Evolutionary conservation across 1,140 invertebrate genomes (phyloP).

Genomic region (Lepidotrigona ventralis): DNA sequence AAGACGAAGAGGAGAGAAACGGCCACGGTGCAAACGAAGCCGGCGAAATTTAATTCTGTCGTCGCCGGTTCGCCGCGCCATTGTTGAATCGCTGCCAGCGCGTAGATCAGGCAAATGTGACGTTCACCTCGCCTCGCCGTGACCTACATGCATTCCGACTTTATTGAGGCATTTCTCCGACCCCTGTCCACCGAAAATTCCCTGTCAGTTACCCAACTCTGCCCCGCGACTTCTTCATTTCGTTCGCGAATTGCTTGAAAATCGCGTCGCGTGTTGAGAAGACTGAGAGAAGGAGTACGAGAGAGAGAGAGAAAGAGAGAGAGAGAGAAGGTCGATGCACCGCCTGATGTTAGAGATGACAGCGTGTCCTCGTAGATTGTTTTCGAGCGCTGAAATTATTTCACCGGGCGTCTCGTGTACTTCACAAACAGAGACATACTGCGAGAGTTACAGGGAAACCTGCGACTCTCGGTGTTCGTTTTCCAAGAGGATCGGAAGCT

Average conservation of each 20-base stretch:
- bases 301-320: no score
- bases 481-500: neutral
- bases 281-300: neutral
- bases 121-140: slow-evolving; percentile 47
- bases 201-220: neutral
- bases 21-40: slow-evolving; percentile 57
- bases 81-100: slow-evolving; percentile 64
- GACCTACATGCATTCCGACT: slow-evolving; percentile 65
- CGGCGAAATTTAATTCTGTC: slow-evolving; percentile 60
- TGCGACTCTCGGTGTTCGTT: neutral
- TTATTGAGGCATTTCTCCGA: slow-evolving; percentile 59
- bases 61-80: slow-evolving; percentile 38
- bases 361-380: neutral
- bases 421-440: slow-evolving; percentile 32
- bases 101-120: slow-evolving; percentile 58
- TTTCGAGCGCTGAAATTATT: slow-evolving; percentile 21
- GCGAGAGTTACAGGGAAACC: slow-evolving; percentile 21
- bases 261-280: neutral
- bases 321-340: slow-evolving; percentile 31
- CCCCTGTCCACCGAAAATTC: neutral
- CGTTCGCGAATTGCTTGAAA: slow-evolving; percentile 7
- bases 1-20: slow-evolving; percentile 25
- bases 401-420: neutral
- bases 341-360: neutral
- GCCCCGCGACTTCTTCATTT: neutral